Base-by-base conservation (phyloP, 2,113 vertebrate genomes). In the Synodontis membranacea region DNA sequence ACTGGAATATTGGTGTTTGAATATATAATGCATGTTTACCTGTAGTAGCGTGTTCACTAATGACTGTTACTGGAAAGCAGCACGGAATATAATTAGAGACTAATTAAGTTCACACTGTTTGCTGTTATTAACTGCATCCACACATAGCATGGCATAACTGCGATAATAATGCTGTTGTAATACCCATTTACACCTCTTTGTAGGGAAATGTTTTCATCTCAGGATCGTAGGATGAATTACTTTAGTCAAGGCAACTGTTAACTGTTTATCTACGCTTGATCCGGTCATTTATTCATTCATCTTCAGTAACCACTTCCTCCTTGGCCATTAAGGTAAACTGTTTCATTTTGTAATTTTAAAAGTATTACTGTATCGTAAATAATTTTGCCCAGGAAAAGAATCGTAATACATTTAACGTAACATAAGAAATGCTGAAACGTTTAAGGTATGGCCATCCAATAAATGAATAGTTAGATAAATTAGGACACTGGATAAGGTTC, bases 61-160 rank as follows among this genome's bases (percentile, higher is more conserved):
- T 34, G 37, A 80, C 10, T 12, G 31, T 23, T 79, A 54, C 37
- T 56, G 50, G 56, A 56, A 37, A 23, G 78, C 78, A 80, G 78
- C 31, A 58, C 58, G 78, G 52, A 42, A 42, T 58, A 34, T 79
- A 52, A 79, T 79, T 52, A 14, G 4, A 56, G 68, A 58, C 83
- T 54, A 70, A 75, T 75, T 31, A 62, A 2, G 14, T 54, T 84
- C 68, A 50, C 1, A 14, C 44, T 82, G 60, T 46, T 66, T 15
- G 80, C 58, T 46, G 58, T 66, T 50, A 82, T 82, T 39, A 66
- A 48, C 62, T 66, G 23, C 60, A 48, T 66, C 60, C 58, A 60
- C 39, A 48, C 21, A 37, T 25, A 46, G 14, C 28, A 8, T 31
- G 74, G 74, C 25, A 78, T 9, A 78, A 78, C 21, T 76, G 28